Evolutionary conservation across 2,888 invertebrate genomes (phyloP).

Genomic region (Trypoxylon attenuatum): DNA sequence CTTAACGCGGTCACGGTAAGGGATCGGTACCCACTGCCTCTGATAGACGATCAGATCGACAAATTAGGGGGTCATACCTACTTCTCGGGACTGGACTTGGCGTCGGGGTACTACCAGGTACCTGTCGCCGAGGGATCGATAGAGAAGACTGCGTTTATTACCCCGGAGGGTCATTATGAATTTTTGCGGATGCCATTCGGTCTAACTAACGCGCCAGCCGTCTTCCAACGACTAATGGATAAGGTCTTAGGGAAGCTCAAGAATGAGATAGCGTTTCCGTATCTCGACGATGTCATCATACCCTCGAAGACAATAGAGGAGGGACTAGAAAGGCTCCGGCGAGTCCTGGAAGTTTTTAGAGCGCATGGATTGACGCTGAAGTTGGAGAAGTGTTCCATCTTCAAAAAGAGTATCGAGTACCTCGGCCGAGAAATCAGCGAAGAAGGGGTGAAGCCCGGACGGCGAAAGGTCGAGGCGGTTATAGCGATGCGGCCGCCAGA

Average conservation of each 20-base stretch:
- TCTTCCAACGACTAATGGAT: too few species aligned
- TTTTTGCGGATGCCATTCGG: too few species aligned
- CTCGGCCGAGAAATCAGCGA: conserved; percentile 10
- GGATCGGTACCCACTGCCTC: neutral
- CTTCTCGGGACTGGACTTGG: conserved; percentile 2
- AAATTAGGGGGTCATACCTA: conserved; percentile 1
- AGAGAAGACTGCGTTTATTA: conserved; percentile 5
- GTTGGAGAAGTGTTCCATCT: too few species aligned
- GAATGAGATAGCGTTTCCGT: neutral
- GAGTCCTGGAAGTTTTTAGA: too few species aligned
- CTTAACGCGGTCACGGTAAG: neutral
- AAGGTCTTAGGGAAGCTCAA: neutral
- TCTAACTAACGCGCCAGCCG: too few species aligned
- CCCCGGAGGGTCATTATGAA: too few species aligned
- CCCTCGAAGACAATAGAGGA: neutral
- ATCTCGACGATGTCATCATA: conserved; percentile 11
- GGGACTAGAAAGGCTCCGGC: neutral
- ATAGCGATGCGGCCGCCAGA: neutral
- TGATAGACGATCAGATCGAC: too few species aligned
- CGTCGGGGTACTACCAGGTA: conserved; percentile 1
- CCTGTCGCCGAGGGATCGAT: neutral
- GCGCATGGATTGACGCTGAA: too few species aligned
- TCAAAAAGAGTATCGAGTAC: too few species aligned
- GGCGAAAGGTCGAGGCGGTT: neutral
- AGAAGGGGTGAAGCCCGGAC: neutral